Evolutionary conservation across 2,888 invertebrate genomes (phyloP), one percentile per base, ranked within the genome.

Genomic region (Seira ritae): DNA sequence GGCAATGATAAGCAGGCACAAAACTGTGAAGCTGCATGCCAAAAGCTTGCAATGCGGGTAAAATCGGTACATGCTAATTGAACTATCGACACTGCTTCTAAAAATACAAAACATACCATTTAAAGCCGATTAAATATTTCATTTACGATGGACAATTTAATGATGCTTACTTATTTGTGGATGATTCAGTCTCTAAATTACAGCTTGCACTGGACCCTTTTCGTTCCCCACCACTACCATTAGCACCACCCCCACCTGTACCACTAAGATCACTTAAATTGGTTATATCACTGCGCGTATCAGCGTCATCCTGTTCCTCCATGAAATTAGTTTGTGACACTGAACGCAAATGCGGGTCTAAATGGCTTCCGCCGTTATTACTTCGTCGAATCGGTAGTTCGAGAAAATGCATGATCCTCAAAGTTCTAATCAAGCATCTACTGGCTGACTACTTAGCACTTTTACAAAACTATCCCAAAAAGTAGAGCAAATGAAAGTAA

Each of bases 341-440:
- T 20, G 74, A 69, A 17, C 86, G 60, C 12, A 74, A 20, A n/a
- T 68, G 55, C 31, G 42, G 37, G 8, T 81, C 81, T 67, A 70
- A 67, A 19, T 75, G 62, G 20, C 17, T 66, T 24, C 17, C 70
- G 31, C 66, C 72, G 15, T 65, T 70, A 15, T 60, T 66, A 50
- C 15, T 50, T 12, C 17, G 50, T 12, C 81, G 78, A 8, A 79
- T 68, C 1, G 86, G 86, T 6, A 82, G 50, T 60, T 87, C 85
- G 4, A 87, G 78, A 65, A 87, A 85, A 75, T 85, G 85, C 86
- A 87, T 87, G 22, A 17, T 65, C 17, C 12, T 42, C n/a, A n/a
- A n/a, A n/a, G n/a, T n/a, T n/a, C n/a, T n/a, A n/a, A n/a, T n/a
- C n/a, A n/a, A n/a, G n/a, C n/a, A n/a, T n/a, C n/a, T n/a, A n/a